These are phyloP conservation scores for Luperina testacea DNA, from an alignment of 2,888 invertebrate genomes.

Conservation along the genomic window DNA sequence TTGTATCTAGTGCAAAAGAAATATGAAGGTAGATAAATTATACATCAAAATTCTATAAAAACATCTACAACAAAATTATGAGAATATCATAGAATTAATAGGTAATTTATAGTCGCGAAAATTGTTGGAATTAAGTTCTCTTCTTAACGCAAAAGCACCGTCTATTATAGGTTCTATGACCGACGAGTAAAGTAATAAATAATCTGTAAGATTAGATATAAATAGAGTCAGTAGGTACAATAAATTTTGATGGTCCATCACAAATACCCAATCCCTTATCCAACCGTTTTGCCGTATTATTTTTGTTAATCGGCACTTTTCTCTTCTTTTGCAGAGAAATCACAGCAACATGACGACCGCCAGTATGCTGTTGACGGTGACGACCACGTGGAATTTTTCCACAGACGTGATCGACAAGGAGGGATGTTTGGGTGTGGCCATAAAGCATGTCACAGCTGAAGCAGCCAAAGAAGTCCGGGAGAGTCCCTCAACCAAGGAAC, in stretches of 20 bases:
- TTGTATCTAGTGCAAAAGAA: background rate
- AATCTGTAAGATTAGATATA: background rate
- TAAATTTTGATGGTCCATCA: background rate
- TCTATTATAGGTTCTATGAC: background rate
- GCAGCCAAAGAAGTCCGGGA: constrained; percentile 93
- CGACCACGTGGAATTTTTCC: constrained; percentile 80
- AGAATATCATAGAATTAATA: background rate
- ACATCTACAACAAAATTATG: too few species aligned
- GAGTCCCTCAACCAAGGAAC: constrained; percentile 91
- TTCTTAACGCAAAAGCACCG: background rate
- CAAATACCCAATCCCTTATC: background rate
- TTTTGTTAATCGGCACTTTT: constrained; percentile 1
- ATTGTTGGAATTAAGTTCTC: background rate
- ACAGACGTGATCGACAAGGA: constrained; percentile 81
- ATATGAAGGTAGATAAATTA: background rate
- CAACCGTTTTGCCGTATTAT: too few species aligned
- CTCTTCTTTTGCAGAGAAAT: constrained; percentile 30
- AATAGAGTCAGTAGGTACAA: background rate
- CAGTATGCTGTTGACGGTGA: constrained; percentile 82
- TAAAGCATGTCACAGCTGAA: constrained; percentile 79
- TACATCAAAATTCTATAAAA: background rate
- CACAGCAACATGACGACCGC: constrained; percentile 82
- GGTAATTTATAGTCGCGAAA: background rate
- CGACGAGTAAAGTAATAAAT: background rate
- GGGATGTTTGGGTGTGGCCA: constrained; percentile 67